A percentile compares a stretch with the other conserved stretches of the same genome.
phyloP scores from a whole-genome alignment of 2,797 vertebrate species.

The Spinibarbus caldwelli region DNA sequence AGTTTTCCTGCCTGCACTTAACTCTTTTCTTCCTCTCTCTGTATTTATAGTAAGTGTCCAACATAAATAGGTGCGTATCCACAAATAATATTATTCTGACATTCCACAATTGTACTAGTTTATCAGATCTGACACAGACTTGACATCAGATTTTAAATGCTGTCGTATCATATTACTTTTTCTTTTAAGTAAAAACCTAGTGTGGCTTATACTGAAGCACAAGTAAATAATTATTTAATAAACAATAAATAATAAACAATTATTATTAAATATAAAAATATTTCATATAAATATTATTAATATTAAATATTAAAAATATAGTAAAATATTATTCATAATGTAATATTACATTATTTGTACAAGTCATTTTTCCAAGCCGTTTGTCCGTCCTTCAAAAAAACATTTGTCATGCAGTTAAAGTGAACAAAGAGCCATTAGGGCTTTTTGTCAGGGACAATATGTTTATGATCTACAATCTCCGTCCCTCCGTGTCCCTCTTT shows the following conservation, averaged over 20 bases:
- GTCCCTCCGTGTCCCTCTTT: constrained; percentile 78
- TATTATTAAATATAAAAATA: not conserved
- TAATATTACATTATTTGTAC: not conserved
- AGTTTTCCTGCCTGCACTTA: constrained; percentile 43
- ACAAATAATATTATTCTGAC: constrained; percentile 44
- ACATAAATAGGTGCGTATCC: constrained; percentile 34
- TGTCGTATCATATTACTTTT: constrained; percentile 14
- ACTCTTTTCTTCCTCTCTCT: not conserved
- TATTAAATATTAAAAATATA: too few relatives aligned
- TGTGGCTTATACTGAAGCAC: constrained; percentile 37
- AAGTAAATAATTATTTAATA: not conserved
- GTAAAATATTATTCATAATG: too few relatives aligned
- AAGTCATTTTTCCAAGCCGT: constrained; percentile 2
- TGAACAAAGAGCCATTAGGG: constrained; percentile 60
- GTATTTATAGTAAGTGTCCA: constrained; percentile 18
- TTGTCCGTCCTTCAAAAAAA: constrained; percentile 51
- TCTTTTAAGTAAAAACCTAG: constrained; percentile 28
- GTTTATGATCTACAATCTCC: constrained; percentile 73
- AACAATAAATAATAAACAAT: not conserved
- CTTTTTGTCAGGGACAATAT: constrained; percentile 59
- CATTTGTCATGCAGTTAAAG: constrained; percentile 42
- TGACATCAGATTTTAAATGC: constrained; percentile 23
- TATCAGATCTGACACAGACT: constrained; percentile 36
- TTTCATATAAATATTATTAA: not conserved
- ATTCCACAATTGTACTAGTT: constrained; percentile 39